phyloP scores from a whole-genome alignment of 2,797 vertebrate genomes.

The Acrossocheilus fasciatus region DNA sequence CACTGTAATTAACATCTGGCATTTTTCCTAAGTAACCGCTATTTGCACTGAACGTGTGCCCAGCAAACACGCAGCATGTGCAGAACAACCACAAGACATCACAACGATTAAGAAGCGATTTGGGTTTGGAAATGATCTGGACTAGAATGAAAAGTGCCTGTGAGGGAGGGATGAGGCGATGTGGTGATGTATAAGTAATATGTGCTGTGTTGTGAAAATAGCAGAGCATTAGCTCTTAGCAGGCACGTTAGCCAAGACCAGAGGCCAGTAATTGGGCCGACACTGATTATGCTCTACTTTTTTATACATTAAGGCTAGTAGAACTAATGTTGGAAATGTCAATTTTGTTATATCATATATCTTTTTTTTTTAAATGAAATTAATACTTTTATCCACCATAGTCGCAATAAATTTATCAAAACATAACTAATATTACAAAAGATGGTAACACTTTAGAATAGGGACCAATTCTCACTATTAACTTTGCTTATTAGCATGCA shows the following conservation, averaged over 20 bases:
- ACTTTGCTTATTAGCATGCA: not conserved
- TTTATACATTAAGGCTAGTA: conserved; percentile 30
- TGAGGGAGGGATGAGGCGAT: conserved; percentile 45
- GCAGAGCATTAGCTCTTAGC: conserved; percentile 34
- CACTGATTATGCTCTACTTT: conserved; percentile 41
- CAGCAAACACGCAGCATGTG: conserved; percentile 59
- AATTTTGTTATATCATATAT: not conserved
- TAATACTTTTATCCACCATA: not conserved
- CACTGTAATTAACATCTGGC: conserved; percentile 76
- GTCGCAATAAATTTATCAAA: not conserved
- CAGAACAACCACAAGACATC: conserved; percentile 57
- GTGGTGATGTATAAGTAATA: conserved; percentile 54
- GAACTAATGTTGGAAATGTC: not conserved
- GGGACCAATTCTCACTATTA: not conserved
- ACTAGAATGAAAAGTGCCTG: conserved; percentile 39
- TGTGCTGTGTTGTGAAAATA: conserved; percentile 28
- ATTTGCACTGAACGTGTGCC: conserved; percentile 67
- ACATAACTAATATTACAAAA: not conserved
- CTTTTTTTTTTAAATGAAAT: not conserved
- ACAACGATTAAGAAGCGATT: conserved; percentile 59
- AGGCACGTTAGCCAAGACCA: conserved; percentile 38
- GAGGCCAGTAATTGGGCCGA: conserved; percentile 39
- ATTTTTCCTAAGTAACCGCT: conserved; percentile 71
- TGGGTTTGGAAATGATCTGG: conserved; percentile 58
- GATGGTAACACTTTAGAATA: not conserved